Base-by-base conservation (phyloP, 2,888 invertebrate species). In the Leptinotarsa juncta region DNA sequence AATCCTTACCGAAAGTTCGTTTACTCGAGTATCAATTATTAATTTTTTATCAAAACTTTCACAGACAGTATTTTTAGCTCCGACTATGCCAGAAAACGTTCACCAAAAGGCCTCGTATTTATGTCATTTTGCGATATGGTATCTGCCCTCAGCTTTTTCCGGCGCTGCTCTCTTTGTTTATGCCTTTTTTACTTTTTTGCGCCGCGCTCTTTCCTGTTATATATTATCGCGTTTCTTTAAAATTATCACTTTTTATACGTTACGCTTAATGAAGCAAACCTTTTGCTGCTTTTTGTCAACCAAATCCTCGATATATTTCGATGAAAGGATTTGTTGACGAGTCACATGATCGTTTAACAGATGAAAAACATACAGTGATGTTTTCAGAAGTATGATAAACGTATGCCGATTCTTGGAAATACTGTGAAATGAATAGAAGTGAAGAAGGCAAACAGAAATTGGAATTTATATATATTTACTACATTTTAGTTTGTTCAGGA, bases 81-180 rank as follows among this genome's bases (percentile, higher is more conserved):
- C 67, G 67, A 67, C 50, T 70, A 57, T 70, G 57, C 62, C 60
- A 67, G 69, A 62, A 66, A 57, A 60, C 66, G 70, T 70, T 75
- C 67, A 75, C 60, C 71, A 51, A 73, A 72, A 48, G 70, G 72
- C 69, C 75, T 68, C 68, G 68, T 68, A 68, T 71, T 75, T 69
- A 65, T 66, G 69, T 69, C 71, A 72, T 74, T 74, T 60, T 57
- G 53, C 74, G 74, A 74, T 74, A 74, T 71, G 74, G 70, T 74
- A 66, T 48, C 50, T 71, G 74, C 71, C 68, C 74, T 68, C 74
- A 68, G 74, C 51, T 62, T 42, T 62, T 62, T 62, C 32, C 62
- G 32, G 68, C 65, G 67, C 67, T 71, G 67, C 50, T 67, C 71
- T 70, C 74, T 74, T 71, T 74, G 71, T 74, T 71, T 71, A 68